Base-by-base conservation (phyloP, 2,113 vertebrate species). In the Cephalopholis sonnerati region DNA sequence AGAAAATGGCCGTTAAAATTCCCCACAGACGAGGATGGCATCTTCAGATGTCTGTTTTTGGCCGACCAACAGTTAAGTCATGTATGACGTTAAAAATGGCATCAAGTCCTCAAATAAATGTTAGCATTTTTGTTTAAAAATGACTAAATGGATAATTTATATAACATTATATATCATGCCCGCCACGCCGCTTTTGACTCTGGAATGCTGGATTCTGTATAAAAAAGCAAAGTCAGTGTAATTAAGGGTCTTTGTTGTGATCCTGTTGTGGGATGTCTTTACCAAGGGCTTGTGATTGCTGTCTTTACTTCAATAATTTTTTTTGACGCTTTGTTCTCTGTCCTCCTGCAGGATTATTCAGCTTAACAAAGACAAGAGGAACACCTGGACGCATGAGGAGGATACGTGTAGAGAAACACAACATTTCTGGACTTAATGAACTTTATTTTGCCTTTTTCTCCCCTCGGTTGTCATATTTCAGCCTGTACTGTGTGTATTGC, bases 281-380 rank as follows among this genome's bases (percentile, higher is more conserved):
- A 36, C 1, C 6, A 36, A 36, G 32, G 7, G 32, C 17, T 13
- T 20, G 22, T 24, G 27, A 39, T 54, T 13, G 6, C 27, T 20
- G 25, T 27, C 22, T 29, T 51, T 4, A 27, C 8, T 62, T 24
- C 18, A n/a, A 16, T 62, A 7, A 3, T 57, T 25, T 62, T 41
- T 41, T 12, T 54, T 25, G 7, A 24, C 67, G 36, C 36, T 25
- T 54, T 0, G 4, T 41, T 22, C 41, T 46, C 5, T 55, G 32
- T 79, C 41, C 20, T 63, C 48, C 41, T 84, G 51, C 91, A 96
- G 95, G 95, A 96, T 78, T 96, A 95, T 62, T 95, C 94, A 0
- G 91, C 94, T 29, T 96, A 87, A 92, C 54, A 41, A 69, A 55
- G 55, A 59, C 25, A 20, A 55, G 29, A 79, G 73, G 58, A 84